Evolutionary conservation across 2,113 vertebrate genomes (phyloP).

Genomic region (Cromileptes altivelis): DNA sequence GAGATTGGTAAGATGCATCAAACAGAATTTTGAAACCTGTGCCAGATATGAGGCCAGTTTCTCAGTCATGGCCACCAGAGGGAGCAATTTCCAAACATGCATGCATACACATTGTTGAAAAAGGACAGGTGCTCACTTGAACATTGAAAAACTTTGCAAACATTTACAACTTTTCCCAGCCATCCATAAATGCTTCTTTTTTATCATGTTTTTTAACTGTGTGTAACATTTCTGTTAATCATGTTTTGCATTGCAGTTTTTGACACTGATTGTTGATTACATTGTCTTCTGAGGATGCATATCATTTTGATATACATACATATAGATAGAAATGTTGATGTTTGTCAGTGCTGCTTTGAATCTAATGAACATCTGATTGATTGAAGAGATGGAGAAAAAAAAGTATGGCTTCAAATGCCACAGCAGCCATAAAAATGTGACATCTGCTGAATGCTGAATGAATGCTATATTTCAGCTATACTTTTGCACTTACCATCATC

Average conservation of each 20-base stretch:
- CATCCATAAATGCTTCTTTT: not conserved
- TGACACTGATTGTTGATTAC: not conserved
- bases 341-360: not conserved
- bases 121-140: too few species aligned
- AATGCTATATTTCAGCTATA: not conserved
- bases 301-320: not conserved
- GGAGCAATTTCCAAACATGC: not conserved
- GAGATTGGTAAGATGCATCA: not conserved
- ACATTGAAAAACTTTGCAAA: not conserved
- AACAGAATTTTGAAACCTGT: not conserved
- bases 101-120: not conserved
- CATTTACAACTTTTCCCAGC: not conserved
- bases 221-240: not conserved
- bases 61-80: not conserved
- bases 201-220: not conserved
- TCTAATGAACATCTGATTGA: not conserved
- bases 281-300: not conserved
- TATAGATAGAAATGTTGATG: not conserved
- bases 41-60: not conserved
- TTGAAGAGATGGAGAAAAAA: not conserved
- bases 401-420: not conserved
- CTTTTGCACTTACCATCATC: conserved; percentile 79
- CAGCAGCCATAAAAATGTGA: not conserved
- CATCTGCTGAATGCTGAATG: not conserved
- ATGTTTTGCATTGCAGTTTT: not conserved